These are phyloP conservation scores for Agriopis marginaria DNA, from an alignment of 2,888 invertebrate species.

Conservation along the genomic window DNA sequence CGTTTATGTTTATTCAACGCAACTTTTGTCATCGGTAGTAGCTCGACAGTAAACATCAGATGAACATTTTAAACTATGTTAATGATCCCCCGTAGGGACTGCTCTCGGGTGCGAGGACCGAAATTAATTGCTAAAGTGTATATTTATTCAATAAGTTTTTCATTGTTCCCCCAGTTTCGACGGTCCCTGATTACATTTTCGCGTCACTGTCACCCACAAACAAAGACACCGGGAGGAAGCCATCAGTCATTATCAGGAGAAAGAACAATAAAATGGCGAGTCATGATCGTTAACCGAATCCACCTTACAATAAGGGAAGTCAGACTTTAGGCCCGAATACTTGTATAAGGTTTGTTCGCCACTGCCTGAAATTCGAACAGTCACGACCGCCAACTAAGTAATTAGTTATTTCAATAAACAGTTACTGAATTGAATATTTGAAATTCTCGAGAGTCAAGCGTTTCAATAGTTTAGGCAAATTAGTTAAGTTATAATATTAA, in stretches of 20 bases:
- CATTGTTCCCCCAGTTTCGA: constrained; percentile 64
- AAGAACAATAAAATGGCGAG: constrained; percentile 79
- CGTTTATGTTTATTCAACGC: constrained; percentile 7
- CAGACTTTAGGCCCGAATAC: constrained; percentile 59
- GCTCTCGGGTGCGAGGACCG: constrained; percentile 30
- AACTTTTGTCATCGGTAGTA: constrained; percentile 12
- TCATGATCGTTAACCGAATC: constrained; percentile 81
- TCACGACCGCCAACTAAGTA: constrained; percentile 58
- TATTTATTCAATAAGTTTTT: constrained; percentile 65
- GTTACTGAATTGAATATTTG: constrained; percentile 46
- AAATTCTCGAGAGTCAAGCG: constrained; percentile 9
- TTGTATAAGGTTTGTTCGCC: constrained; percentile 60
- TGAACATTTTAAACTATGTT: constrained; percentile 36
- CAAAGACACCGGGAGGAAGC: constrained; percentile 80
- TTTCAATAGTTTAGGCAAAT: constrained; percentile 25
- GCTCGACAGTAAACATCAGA: constrained; percentile 24
- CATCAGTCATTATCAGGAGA: constrained; percentile 82
- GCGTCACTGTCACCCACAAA: constrained; percentile 77
- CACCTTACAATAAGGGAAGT: constrained; percentile 68
- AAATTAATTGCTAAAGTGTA: constrained; percentile 59
- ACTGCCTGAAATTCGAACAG: constrained; percentile 67
- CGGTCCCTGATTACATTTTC: constrained; percentile 80
- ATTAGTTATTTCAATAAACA: constrained; percentile 62
- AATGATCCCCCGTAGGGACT: constrained; percentile 35
- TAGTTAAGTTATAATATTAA: constrained; percentile 17